Evolutionary conservation across 2,113 vertebrate genomes (phyloP).

Genomic region (Rhinoderma darwinii): DNA sequence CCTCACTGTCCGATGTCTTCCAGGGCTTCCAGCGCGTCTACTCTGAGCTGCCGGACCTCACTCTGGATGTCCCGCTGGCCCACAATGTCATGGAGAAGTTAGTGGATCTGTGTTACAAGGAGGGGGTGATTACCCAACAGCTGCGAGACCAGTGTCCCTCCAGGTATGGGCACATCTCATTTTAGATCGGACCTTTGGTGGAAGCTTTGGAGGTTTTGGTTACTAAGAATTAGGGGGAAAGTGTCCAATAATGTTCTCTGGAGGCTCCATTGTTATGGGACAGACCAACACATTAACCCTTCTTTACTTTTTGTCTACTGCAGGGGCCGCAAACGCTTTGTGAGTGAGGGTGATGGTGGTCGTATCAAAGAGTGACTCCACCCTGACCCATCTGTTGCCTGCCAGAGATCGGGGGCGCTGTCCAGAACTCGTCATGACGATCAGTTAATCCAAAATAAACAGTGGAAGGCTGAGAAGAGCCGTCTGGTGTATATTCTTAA

Average conservation of each 20-base stretch:
- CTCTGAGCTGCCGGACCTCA: conserved; percentile 81
- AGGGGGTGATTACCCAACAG: conserved; percentile 81
- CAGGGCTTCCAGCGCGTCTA: conserved; percentile 87
- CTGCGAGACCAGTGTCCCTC: conserved; percentile 81
- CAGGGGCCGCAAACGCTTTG: conserved; percentile 87
- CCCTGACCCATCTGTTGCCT: no score
- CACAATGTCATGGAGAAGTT: conserved; percentile 82
- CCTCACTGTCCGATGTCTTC: background rate
- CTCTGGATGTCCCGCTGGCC: conserved; percentile 81
- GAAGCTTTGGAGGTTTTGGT: no score
- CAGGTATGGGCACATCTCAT: conserved; percentile 69
- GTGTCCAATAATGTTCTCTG: no score
- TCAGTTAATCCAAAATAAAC: conserved; percentile 3
- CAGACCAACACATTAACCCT: background rate
- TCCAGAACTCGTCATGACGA: background rate
- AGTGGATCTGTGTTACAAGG: conserved; percentile 82
- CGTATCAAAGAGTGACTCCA: conserved; percentile 74
- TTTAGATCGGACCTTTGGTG: background rate
- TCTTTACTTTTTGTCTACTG: conserved; percentile 23
- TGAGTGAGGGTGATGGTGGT: conserved; percentile 85
- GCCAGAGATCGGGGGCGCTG: background rate
- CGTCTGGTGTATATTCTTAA: no score
- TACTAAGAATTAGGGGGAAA: no score
- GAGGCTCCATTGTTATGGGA: no score
- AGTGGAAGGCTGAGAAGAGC: background rate